Evolutionary conservation across 2,113 vertebrate genomes (phyloP).

Genomic region (Pogona vitticeps): DNA sequence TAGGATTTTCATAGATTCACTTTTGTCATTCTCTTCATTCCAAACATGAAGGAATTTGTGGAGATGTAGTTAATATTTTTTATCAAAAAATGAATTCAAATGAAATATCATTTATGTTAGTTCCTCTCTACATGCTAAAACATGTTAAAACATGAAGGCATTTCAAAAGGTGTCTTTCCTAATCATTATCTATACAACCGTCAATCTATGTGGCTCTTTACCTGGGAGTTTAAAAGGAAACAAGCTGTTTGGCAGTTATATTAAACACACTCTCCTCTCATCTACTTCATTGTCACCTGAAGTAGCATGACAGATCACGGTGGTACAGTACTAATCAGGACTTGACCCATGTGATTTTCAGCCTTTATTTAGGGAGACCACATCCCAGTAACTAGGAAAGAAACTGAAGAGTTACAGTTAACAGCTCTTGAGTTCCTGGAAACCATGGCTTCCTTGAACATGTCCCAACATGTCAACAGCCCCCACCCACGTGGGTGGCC

Average conservation of each 20-base stretch:
- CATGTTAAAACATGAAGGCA: not conserved
- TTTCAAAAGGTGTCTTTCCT: not conserved
- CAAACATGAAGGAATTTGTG: too few species aligned
- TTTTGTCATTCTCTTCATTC: too few species aligned
- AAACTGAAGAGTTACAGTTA: not conserved
- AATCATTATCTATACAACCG: not conserved
- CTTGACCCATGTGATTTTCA: not conserved
- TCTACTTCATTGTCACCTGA: not conserved
- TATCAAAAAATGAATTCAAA: too few species aligned
- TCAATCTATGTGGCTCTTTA: not conserved
- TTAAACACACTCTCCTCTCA: too few species aligned
- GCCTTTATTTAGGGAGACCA: not conserved
- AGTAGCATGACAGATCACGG: not conserved
- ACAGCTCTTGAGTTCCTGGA: too few species aligned
- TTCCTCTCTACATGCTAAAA: not conserved
- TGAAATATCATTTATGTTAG: too few species aligned
- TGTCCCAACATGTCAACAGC: too few species aligned
- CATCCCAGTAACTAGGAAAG: not conserved
- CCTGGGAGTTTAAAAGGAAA: not conserved
- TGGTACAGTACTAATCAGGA: not conserved
- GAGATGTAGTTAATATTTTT: too few species aligned
- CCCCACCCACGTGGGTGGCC: too few species aligned
- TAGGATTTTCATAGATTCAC: too few species aligned
- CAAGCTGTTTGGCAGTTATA: too few species aligned
- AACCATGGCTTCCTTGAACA: too few species aligned